Evolutionary conservation across 2,797 vertebrate genomes (phyloP), one percentile per base, ranked within the genome.

Genomic region (Lepilemur septentrionalis): DNA sequence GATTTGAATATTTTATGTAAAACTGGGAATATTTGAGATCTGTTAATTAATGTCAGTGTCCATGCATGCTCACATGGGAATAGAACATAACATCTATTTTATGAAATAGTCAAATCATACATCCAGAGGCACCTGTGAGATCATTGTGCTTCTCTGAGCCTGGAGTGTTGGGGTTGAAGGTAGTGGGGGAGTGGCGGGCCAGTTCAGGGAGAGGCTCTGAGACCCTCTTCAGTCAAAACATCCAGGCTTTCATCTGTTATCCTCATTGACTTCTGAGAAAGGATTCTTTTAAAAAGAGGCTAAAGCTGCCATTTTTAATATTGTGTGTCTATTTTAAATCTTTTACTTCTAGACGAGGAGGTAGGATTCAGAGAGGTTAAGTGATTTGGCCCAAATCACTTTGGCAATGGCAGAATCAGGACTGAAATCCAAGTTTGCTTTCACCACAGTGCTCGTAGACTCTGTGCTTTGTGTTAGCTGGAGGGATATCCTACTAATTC

Each of bases 1-100:
- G 23, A 80, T 79, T 94, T 94, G 95, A 92, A 95, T 23, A 80
- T 79, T 97, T 97, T 91, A n/a, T 23, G 5, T 89, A 80, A 92
- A 59, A 76, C 61, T 28, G 57, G 52, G 30, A 67, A n/a, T 92
- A 95, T 76, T 80, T 84, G 69, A 28, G 78, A 52, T 86, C 57
- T 82, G 41, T 94, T 94, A 80, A 65, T 90, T 84, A 94, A 83
- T 80, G 30, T 35, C 22, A 20, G 9, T 92, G 78, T 73, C n/a
- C 25, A 69, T 86, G 46, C 22, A 95, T 85, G 32, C 11, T 41
- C 22, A 55, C 50, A 73, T 38, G 8, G 25, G 46, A 87, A 41
- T n/a, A 84, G 55, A 94, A 48, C 46, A 87, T 41, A 41, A 22
- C 7, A 28, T 79, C 28, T 48, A 12, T 80, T 79, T 61, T 55